Evolutionary conservation across 1,140 invertebrate species (phyloP).

Genomic region (Sinella curviseta): DNA sequence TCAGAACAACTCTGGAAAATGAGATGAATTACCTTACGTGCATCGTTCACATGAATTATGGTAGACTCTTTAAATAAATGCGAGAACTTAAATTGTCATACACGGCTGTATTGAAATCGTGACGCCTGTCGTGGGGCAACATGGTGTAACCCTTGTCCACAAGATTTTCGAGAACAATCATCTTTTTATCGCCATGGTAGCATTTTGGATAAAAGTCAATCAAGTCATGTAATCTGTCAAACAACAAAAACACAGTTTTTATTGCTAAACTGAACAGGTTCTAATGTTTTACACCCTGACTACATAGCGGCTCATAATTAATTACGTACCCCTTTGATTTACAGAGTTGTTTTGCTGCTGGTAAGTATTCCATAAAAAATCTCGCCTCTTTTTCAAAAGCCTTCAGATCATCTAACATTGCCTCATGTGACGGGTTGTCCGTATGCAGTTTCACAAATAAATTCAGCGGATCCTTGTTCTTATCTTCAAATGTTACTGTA

Average conservation of each 20-base stretch:
- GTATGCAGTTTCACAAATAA: background rate
- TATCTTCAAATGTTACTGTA: background rate
- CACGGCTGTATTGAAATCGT: constrained; percentile 1
- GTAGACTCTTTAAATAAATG: background rate
- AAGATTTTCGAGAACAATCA: constrained; percentile 22
- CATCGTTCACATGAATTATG: background rate
- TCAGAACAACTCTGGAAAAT: background rate
- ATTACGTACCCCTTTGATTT: background rate
- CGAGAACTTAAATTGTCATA: background rate
- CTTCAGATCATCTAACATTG: background rate
- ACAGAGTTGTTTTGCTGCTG: background rate
- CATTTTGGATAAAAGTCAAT: constrained; percentile 17
- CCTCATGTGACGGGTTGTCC: background rate
- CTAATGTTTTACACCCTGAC: background rate
- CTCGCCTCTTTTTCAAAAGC: background rate
- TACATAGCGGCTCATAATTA: background rate
- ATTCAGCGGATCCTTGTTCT: background rate
- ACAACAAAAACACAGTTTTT: background rate
- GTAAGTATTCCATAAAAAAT: constrained; percentile 15
- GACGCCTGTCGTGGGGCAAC: background rate
- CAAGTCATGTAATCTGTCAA: background rate
- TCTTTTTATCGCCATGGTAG: background rate
- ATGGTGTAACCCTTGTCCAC: background rate
- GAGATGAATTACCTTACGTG: background rate
- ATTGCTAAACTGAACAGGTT: background rate